A percentile compares a stretch with the other conserved stretches of the same genome.
Conservation (phyloP, 1,140 invertebrate genomes). For the Caerostris extrusa region DNA sequence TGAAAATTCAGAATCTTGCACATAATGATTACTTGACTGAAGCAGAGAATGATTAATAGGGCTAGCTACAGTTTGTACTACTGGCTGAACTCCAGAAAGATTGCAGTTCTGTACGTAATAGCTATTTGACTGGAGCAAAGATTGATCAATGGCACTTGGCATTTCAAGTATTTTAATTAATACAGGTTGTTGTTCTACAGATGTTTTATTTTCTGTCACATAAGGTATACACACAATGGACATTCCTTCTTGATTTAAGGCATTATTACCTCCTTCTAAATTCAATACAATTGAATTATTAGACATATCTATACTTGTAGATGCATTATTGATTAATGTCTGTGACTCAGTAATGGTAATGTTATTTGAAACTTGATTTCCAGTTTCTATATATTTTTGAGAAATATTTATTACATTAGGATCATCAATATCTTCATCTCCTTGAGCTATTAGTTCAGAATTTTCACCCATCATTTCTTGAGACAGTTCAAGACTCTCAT, state of each 20-base stretch:
- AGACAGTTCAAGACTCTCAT: slow-evolving; percentile 89
- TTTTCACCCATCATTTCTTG: slow-evolving; percentile 84
- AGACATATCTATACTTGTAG: neutral
- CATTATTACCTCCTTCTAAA: neutral
- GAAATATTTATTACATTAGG: neutral
- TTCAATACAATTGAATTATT: slow-evolving; percentile 36
- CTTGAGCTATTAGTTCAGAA: slow-evolving; percentile 34
- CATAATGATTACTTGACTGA: neutral
- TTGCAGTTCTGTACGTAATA: neutral
- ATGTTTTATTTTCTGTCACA: neutral
- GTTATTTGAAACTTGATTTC: neutral
- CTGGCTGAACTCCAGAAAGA: neutral
- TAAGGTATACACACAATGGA: neutral
- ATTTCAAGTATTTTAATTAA: slow-evolving; percentile 71
- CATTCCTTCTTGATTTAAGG: neutral
- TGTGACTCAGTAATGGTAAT: neutral
- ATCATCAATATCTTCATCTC: slow-evolving; percentile 49
- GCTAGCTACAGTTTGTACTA: neutral
- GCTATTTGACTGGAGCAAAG: neutral
- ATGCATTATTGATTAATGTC: neutral
- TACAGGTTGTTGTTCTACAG: slow-evolving; percentile 63
- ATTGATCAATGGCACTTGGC: neutral
- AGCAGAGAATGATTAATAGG: neutral
- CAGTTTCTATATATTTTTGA: neutral
- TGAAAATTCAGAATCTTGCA: neutral